Evolutionary conservation across 2,888 invertebrate genomes (phyloP).

Genomic region (Alcis repandata): DNA sequence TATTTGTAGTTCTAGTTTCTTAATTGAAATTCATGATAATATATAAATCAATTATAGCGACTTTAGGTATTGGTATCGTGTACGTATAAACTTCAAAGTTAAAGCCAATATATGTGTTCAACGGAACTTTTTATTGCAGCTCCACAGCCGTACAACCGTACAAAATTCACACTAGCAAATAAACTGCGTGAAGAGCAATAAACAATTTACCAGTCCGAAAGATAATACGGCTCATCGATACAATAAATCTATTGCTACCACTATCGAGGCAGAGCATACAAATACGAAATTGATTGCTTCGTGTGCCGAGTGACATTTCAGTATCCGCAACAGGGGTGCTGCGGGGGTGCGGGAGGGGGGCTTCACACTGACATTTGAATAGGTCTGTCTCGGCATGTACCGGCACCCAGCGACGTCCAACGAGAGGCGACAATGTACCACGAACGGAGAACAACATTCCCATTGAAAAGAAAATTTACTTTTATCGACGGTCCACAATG

Average conservation of each 20-base stretch:
- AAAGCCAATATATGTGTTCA: too few relatives aligned
- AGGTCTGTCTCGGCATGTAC: slow-evolving; percentile 83
- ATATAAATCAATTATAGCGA: not conserved
- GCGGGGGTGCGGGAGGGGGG: slow-evolving; percentile 59
- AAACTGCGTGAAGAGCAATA: slow-evolving; percentile 40
- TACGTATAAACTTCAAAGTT: too few relatives aligned
- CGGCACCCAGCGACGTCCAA: slow-evolving; percentile 81
- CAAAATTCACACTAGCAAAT: slow-evolving; percentile 43
- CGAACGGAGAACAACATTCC: slow-evolving; percentile 77
- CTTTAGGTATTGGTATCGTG: too few relatives aligned
- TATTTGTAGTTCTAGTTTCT: slow-evolving; percentile 5
- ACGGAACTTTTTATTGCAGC: not conserved
- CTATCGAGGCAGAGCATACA: slow-evolving; percentile 80
- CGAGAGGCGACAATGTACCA: slow-evolving; percentile 84
- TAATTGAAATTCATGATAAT: not conserved
- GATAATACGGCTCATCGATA: slow-evolving; percentile 65
- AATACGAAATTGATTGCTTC: slow-evolving; percentile 86
- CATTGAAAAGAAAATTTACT: slow-evolving; percentile 84
- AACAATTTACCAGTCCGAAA: slow-evolving; percentile 52
- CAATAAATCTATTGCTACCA: slow-evolving; percentile 79
- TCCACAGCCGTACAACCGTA: slow-evolving; percentile 2
- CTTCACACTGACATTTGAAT: slow-evolving; percentile 85
- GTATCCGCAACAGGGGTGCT: slow-evolving; percentile 65
- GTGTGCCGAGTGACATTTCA: slow-evolving; percentile 85
- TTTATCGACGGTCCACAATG: slow-evolving; percentile 73